A percentile compares a stretch with the other conserved stretches of the same genome.
Evolutionary conservation across 2,888 invertebrate species (phyloP).

Genomic region (Stenolophus ochropezus): DNA sequence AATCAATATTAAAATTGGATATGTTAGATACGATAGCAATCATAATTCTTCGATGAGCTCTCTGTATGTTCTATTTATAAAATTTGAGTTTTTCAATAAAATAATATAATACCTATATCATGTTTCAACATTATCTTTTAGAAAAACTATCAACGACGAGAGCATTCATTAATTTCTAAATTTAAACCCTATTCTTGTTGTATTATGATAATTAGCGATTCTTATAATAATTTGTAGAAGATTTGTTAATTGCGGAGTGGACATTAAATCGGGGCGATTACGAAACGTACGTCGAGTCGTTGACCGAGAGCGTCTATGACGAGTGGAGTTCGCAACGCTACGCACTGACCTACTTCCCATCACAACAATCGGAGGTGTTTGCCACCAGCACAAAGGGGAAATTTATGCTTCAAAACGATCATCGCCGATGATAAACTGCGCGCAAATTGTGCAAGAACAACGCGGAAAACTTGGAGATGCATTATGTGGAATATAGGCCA

Average conservation of each 20-base stretch:
- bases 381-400: constrained; percentile 25
- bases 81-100: no score
- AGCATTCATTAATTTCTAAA: no score
- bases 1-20: no score
- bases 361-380: constrained; percentile 22
- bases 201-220: no score
- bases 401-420: constrained; percentile 17
- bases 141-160: no score
- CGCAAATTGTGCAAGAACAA: neutral
- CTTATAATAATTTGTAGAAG: neutral
- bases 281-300: constrained; percentile 34
- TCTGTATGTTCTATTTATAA: no score
- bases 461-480: neutral
- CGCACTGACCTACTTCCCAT: constrained; percentile 35
- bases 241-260: neutral
- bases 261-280: constrained; percentile 28
- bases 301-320: constrained; percentile 21
- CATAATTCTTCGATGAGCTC: no score
- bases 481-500: neutral
- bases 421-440: constrained; percentile 22
- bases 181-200: no score
- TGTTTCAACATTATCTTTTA: no score
- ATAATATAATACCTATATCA: no score
- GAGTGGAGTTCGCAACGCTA: neutral
- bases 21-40: no score